Base-by-base conservation (phyloP, 2,113 vertebrate genomes). In the Urocynchramus pylzowi region DNA sequence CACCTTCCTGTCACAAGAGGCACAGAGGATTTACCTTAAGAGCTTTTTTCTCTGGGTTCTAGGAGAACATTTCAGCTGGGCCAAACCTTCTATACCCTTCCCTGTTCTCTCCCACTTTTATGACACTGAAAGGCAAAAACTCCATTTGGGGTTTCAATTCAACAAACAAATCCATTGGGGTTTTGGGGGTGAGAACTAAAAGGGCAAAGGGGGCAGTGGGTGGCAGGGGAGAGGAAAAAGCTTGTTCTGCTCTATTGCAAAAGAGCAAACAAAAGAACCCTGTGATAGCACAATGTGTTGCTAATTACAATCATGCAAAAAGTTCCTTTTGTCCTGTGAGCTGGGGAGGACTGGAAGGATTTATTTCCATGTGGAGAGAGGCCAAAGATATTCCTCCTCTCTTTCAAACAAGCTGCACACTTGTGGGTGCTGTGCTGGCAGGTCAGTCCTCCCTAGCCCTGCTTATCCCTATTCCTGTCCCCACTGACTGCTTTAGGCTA, bases 231-330 rank as follows among this genome's bases (percentile, higher is more conserved):
- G 56, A 94, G 31, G 84, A 73, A 95, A 75, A 86, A 95, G 37
- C 64, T 84, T 37, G 30, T 56, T 90, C 60, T 84, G 80, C 86
- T 95, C 85, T 42, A 31, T 45, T 96, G 86, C 80, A 95, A 89
- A 92, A 96, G 3, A 95, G 79, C 82, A 93, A 91, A 96, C 90
- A 96, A 96, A 95, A 93, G 95, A 96, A 78, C 73, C 53, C 92
- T 50, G 85, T 84, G 92, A 86, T 94, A 89, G 80, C 84, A 93
- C 92, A 96, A 96, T 96, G 80, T 97, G 96, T 92, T 97, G 96
- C 95, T 89, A 94, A 96, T 97, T 97, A 97, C 2, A 22, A 92
- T 44, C 76, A 60, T 81, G 92, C 73, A 90, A 96, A 92, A 94
- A 90, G 76, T 74, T 88, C 89, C 95, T 96, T 97, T 96, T 95